Evolutionary conservation across 1,140 invertebrate species (phyloP), one percentile per base, ranked within the genome.

Genomic region (Papilio polytes): DNA sequence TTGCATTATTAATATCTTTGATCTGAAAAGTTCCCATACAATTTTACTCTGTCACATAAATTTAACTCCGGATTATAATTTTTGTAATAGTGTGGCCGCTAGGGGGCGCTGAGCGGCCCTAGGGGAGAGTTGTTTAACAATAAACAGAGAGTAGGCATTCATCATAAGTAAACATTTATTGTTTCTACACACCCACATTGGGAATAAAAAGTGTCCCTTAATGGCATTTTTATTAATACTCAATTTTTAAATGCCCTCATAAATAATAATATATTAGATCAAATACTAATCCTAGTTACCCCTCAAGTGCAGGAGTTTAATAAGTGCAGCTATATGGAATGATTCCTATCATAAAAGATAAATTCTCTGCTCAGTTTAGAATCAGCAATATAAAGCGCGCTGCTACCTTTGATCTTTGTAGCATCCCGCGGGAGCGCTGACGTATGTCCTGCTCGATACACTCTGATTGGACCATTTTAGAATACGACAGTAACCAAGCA

Each of bases 381-480:
- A n/a, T 56, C 53, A 56, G 26, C 20, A 13, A 70, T 70, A 70
- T 15, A 70, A 31, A 70, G 63, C 26, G 4, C 12, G 63, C 63
- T 13, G 26, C 63, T 12, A 26, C 26, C 63, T 70, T 70, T 70
- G 63, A 70, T 70, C 26, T 31, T 13, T 31, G 22, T 13, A 31
- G 22, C 63, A 31, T 15, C 26, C 63, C 63, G 63, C 63, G 63
- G 12, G 10, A 70, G n/a, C 20, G 22, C 26, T 70, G 63, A 70
- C 26, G 63, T 70, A 31, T 70, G 63, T 70, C 63, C 63, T 15
- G 22, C 12, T 1, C 26, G 26, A 26, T 70, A 31, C n/a, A 31
- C 20, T 70, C 63, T 70, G 26, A 70, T 70, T 70, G 63, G 22
- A 70, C 63, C 13, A 36, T 31, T 70, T 70, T 70, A 70, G 63